phyloP scores from a whole-genome alignment of 2,797 vertebrate genomes.

The Clarias fuscus region DNA sequence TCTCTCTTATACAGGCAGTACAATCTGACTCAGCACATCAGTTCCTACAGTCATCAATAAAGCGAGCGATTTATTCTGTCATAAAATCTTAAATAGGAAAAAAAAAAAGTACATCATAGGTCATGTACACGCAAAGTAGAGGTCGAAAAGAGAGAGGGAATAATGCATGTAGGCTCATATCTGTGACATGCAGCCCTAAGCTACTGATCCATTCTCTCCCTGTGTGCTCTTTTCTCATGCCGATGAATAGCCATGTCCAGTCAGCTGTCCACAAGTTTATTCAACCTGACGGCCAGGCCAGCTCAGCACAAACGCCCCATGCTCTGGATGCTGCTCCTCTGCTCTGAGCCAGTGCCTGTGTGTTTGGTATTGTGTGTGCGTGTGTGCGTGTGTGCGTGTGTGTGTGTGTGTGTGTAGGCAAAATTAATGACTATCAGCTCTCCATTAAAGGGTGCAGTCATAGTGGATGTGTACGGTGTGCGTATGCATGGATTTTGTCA shows the following conservation, averaged over 20 bases:
- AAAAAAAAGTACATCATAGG: background rate
- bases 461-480: constrained; percentile 11
- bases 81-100: background rate
- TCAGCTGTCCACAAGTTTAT: constrained; percentile 83
- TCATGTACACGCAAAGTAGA: background rate
- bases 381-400: constrained; percentile 40
- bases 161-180: constrained; percentile 59
- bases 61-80: constrained; percentile 34
- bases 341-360: constrained; percentile 61
- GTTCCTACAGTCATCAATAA: constrained; percentile 27
- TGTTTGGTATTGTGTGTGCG: constrained; percentile 35
- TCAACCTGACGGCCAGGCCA: constrained; percentile 80
- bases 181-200: constrained; percentile 73
- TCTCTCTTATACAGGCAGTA: constrained; percentile 20
- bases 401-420: constrained; percentile 31
- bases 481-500: constrained; percentile 41
- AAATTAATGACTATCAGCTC: constrained; percentile 15
- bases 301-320: constrained; percentile 84
- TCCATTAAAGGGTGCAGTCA: constrained; percentile 20
- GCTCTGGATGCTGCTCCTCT: constrained; percentile 74
- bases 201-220: constrained; percentile 71
- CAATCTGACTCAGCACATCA: constrained; percentile 27
- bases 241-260: constrained; percentile 82
- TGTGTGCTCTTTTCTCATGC: constrained; percentile 76
- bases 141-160: background rate